phyloP scores from a whole-genome alignment of 2,888 invertebrate genomes.

The Mythimna lalbum region DNA sequence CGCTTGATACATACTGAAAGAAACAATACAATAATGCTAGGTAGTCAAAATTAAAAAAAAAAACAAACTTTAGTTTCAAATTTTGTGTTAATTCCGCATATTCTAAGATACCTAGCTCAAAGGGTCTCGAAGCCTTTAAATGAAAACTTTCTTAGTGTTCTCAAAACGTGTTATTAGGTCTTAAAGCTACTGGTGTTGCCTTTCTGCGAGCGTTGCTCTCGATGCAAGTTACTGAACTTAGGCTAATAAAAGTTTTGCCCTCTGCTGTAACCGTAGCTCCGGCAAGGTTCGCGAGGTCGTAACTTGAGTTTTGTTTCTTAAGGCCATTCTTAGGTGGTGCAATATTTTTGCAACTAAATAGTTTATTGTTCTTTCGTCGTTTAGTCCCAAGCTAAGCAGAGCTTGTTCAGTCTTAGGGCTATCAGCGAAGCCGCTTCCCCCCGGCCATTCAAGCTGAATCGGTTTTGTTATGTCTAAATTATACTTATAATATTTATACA shows the following conservation, averaged over 20 bases:
- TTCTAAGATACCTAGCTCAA: background rate
- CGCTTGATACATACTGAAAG: no score
- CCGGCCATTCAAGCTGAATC: conserved; percentile 10
- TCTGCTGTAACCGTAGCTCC: background rate
- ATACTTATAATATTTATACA: conserved; percentile 28
- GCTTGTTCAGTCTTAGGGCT: no score
- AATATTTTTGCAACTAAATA: background rate
- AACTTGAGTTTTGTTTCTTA: background rate
- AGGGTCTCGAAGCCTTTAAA: background rate
- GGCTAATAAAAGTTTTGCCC: conserved; percentile 32
- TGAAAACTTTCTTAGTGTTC: background rate
- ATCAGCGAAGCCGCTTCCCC: no score
- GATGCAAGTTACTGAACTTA: conserved; percentile 42
- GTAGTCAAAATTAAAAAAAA: no score
- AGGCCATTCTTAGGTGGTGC: background rate
- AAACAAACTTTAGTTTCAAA: no score
- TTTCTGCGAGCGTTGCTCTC: conserved; percentile 38
- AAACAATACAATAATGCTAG: no score
- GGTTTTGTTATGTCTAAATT: conserved; percentile 42
- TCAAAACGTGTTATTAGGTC: conserved; percentile 23
- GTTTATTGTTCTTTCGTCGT: no score
- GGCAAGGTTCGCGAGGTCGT: background rate
- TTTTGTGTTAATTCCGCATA: background rate
- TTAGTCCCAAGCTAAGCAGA: no score
- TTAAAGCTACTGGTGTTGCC: conserved; percentile 29